phyloP scores from a whole-genome alignment of 2,113 vertebrate genomes.

The Muntiacus reevesi region DNA sequence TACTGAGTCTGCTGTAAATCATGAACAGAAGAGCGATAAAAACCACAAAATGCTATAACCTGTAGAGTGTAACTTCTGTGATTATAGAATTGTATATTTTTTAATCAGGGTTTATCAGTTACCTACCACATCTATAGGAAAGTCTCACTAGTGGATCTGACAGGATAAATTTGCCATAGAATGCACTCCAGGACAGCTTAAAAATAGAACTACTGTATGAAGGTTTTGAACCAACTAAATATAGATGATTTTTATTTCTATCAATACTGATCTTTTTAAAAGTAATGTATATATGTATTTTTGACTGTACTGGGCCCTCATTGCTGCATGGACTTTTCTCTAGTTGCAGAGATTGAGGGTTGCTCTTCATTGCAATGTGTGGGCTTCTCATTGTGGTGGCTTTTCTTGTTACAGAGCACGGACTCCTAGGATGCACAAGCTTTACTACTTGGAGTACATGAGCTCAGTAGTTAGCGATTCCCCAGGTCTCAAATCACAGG shows the following conservation, averaged over 20 bases:
- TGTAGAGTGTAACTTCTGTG: neutral
- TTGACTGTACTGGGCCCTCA: neutral
- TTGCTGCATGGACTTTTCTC: neutral
- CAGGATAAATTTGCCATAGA: neutral
- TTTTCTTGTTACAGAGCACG: neutral
- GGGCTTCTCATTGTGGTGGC: neutral
- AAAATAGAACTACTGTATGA: neutral
- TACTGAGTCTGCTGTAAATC: neutral
- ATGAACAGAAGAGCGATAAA: conserved; percentile 10
- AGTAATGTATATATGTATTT: neutral
- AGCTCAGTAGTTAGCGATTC: neutral
- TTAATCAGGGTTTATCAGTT: neutral
- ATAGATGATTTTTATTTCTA: conserved; percentile 18
- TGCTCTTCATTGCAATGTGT: neutral
- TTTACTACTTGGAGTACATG: neutral
- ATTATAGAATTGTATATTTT: neutral
- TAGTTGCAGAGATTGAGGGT: neutral
- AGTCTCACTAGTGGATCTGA: neutral
- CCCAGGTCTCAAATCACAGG: neutral
- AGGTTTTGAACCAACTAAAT: neutral
- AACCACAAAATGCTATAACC: neutral
- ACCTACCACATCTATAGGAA: neutral
- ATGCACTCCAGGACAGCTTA: neutral
- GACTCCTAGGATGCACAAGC: neutral
- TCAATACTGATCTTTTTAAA: neutral